Evolutionary conservation across 1,140 invertebrate genomes (phyloP).

Genomic region (Eulimnadia texana): DNA sequence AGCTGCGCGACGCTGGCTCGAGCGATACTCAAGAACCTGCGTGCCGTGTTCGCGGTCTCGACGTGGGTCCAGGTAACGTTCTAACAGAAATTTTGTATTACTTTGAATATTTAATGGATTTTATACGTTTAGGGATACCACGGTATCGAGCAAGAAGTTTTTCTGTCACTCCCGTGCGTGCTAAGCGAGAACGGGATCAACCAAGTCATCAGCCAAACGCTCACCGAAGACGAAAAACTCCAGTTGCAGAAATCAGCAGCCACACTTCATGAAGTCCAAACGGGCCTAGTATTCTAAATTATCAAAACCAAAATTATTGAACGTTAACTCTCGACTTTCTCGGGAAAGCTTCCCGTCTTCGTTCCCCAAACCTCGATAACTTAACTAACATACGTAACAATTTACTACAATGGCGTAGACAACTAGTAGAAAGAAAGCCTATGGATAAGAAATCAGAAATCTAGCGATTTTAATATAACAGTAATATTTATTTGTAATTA

Average conservation of each 20-base stretch:
- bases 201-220: constrained; percentile 55
- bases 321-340: background rate
- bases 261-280: constrained; percentile 48
- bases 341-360: background rate
- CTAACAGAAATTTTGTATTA: too few relatives aligned
- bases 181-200: constrained; percentile 58
- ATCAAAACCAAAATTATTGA: background rate
- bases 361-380: background rate
- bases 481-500: too few relatives aligned
- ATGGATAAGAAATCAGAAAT: too few relatives aligned
- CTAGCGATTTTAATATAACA: too few relatives aligned
- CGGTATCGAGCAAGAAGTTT: too few relatives aligned
- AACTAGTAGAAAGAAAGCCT: background rate
- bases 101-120: too few relatives aligned
- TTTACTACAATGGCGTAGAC: background rate
- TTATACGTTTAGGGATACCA: too few relatives aligned
- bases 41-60: constrained; percentile 64
- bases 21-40: constrained; percentile 57
- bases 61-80: constrained; percentile 65
- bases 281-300: constrained; percentile 6
- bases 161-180: constrained; percentile 66
- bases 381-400: too few relatives aligned
- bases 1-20: constrained; percentile 55
- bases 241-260: constrained; percentile 52
- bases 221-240: constrained; percentile 46